A percentile compares a stretch with the other conserved stretches of the same genome.
Conservation (phyloP, 2,797 vertebrate genomes). For the Peromyscus aztecus region DNA sequence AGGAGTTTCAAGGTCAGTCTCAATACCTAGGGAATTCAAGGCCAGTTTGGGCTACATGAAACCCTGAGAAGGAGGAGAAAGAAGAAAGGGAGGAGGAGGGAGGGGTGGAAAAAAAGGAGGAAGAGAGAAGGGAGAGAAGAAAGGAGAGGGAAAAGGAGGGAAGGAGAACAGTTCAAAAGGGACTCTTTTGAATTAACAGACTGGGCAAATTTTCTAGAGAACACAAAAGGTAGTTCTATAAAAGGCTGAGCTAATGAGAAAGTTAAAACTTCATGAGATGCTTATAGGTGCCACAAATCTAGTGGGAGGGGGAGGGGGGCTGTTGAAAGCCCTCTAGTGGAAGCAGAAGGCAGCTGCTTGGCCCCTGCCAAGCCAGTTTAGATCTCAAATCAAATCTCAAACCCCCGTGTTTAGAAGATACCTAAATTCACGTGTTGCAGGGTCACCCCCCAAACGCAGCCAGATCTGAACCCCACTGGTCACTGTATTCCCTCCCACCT, state of each 20-base stretch:
- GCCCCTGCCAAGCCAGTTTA: rapidly evolving
- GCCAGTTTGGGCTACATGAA: not conserved
- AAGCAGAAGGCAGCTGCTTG: not conserved
- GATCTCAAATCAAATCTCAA: not conserved
- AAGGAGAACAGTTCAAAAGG: not conserved
- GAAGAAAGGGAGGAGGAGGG: not conserved
- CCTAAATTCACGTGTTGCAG: not conserved
- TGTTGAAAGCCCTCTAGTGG: not conserved
- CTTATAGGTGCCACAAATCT: not conserved
- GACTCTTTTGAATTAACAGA: not conserved
- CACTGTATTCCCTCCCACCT: not conserved
- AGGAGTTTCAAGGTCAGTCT: not conserved
- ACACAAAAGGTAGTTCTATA: not conserved
- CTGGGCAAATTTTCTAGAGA: not conserved
- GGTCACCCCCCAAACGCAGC: not conserved
- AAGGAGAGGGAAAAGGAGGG: too few species aligned
- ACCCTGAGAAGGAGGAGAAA: not conserved
- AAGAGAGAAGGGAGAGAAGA: not conserved
- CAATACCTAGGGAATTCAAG: not conserved
- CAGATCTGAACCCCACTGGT: not conserved
- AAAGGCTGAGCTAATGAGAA: not conserved
- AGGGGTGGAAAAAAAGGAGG: not conserved
- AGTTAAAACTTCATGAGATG: not conserved
- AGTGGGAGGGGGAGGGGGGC: not conserved
- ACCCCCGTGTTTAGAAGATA: not conserved